Evolutionary conservation across 2,797 vertebrate species (phyloP).

Genomic region (Bradypus variegatus): DNA sequence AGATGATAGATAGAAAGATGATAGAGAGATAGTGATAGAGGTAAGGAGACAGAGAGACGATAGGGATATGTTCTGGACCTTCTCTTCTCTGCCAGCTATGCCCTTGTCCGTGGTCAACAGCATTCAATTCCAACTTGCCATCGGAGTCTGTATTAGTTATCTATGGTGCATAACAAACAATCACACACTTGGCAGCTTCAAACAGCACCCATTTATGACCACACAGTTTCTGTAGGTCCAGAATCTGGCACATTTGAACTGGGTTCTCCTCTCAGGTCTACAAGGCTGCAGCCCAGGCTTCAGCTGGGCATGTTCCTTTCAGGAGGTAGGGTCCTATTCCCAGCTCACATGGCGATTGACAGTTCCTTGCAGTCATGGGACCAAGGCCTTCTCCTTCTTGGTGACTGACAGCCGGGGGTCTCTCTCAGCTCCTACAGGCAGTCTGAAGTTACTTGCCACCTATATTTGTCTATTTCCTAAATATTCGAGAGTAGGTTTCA

Average conservation of each 20-base stretch:
- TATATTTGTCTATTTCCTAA: too few relatives aligned
- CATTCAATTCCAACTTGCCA: neutral
- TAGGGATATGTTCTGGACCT: neutral
- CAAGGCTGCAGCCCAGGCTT: neutral
- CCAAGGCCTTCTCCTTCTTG: neutral
- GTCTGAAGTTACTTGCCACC: neutral
- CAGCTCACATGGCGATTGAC: neutral
- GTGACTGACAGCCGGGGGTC: too few relatives aligned
- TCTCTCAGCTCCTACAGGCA: neutral
- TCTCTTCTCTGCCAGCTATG: too few relatives aligned
- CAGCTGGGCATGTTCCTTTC: rapidly evolving
- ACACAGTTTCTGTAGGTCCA: too few relatives aligned
- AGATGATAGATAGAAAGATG: neutral
- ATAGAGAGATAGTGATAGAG: neutral
- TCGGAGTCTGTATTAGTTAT: too few relatives aligned
- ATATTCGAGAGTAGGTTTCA: too few relatives aligned
- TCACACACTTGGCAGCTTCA: too few relatives aligned
- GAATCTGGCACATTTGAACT: rapidly evolving
- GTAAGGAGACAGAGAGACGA: too few relatives aligned
- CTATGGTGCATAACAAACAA: rapidly evolving
- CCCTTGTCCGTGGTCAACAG: rapidly evolving
- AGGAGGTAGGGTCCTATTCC: neutral
- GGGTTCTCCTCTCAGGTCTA: neutral
- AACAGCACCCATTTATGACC: rapidly evolving
- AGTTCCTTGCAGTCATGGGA: neutral